phyloP scores from a whole-genome alignment of 2,113 vertebrate genomes.

The Myrmecobius fasciatus region DNA sequence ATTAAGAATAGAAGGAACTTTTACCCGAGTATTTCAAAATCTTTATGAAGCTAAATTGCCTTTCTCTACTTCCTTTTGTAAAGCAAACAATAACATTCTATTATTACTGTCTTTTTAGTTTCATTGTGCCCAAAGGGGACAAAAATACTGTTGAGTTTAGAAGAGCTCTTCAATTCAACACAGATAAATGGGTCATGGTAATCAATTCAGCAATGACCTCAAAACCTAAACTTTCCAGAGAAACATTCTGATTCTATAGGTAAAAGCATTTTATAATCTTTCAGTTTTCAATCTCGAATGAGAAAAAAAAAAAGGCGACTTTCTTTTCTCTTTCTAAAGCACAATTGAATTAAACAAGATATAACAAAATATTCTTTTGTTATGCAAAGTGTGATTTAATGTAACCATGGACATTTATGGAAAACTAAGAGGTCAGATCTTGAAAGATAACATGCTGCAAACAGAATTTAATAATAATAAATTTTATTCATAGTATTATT shows the following conservation, averaged over 20 bases:
- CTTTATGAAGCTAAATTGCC: not conserved
- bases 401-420: not conserved
- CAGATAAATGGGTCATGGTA: not conserved
- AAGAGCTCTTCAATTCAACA: constrained; percentile 8
- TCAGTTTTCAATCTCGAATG: not conserved
- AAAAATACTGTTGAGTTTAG: not conserved
- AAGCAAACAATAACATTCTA: not conserved
- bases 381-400: not conserved
- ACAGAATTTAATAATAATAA: not conserved
- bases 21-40: not conserved
- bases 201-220: constrained; percentile 20
- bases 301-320: too few relatives aligned
- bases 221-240: not conserved
- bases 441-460: too few relatives aligned
- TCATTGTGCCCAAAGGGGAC: constrained; percentile 14
- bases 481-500: not conserved
- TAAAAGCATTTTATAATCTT: not conserved
- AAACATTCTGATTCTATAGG: constrained; percentile 21
- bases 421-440: too few relatives aligned
- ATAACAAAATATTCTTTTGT: not conserved
- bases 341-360: not conserved
- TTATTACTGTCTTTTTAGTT: not conserved
- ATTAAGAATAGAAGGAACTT: not conserved
- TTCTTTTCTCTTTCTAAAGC: not conserved
- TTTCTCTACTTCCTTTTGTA: not conserved